Conservation (phyloP, 2,797 vertebrate species). For the Nannoperca australis region DNA sequence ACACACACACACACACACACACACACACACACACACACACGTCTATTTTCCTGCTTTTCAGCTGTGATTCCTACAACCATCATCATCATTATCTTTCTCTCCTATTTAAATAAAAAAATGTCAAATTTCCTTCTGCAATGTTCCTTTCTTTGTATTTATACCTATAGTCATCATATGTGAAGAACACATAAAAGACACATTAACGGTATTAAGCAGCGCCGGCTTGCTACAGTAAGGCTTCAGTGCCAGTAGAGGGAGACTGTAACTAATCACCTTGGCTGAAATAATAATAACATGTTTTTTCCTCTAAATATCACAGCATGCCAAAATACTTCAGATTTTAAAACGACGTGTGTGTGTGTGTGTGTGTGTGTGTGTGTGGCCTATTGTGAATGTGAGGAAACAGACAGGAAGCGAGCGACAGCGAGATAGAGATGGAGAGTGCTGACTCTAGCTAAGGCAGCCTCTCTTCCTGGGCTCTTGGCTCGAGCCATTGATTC, state of each 20-base stretch:
- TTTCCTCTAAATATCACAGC: slow-evolving; percentile 27
- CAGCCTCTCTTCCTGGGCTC: slow-evolving; percentile 57
- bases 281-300: slow-evolving; percentile 8
- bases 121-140: neutral
- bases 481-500: slow-evolving; percentile 78
- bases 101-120: neutral
- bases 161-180: neutral
- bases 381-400: slow-evolving; percentile 13
- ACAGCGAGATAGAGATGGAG: slow-evolving; percentile 22
- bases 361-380: slow-evolving; percentile 11
- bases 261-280: slow-evolving; percentile 52
- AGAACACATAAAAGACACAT: neutral
- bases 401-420: slow-evolving; percentile 27
- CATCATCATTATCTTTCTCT: neutral
- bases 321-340: slow-evolving; percentile 10
- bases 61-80: neutral
- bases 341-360: slow-evolving; percentile 30
- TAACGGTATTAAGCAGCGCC: neutral
- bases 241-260: slow-evolving; percentile 80
- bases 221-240: slow-evolving; percentile 29
- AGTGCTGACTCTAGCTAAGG: slow-evolving; percentile 75
- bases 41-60: neutral
- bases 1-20: neutral
- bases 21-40: neutral
- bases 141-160: neutral